Conservation (phyloP, 2,797 vertebrate species). For the Enteromius paludinosus region DNA sequence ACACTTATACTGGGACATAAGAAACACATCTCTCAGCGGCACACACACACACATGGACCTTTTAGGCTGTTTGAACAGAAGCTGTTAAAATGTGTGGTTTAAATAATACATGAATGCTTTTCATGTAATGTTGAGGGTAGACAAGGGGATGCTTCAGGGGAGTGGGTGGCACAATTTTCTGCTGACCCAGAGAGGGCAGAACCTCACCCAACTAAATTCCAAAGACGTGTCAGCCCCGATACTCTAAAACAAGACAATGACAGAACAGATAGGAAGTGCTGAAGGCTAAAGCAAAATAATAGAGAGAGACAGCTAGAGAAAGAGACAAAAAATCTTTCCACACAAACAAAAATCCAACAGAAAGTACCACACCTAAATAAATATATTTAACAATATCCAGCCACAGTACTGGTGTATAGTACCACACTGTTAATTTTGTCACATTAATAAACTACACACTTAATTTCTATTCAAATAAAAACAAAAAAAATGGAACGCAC, state of each 20-base stretch:
- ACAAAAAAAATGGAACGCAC: neutral
- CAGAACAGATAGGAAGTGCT: slow-evolving; percentile 59
- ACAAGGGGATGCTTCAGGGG: neutral
- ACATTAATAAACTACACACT: neutral
- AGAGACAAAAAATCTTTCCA: slow-evolving; percentile 68
- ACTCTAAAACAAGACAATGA: slow-evolving; percentile 59
- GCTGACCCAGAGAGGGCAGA: slow-evolving; percentile 1
- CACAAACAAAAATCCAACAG: slow-evolving; percentile 56
- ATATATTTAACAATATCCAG: neutral
- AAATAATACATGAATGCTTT: slow-evolving; percentile 75
- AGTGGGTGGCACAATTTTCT: slow-evolving; percentile 16
- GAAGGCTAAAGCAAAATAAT: slow-evolving; percentile 37
- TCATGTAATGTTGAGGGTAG: slow-evolving; percentile 49
- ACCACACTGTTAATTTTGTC: neutral
- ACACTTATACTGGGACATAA: neutral
- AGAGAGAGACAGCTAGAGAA: slow-evolving; percentile 38
- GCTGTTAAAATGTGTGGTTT: slow-evolving; percentile 56
- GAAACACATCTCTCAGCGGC: slow-evolving; percentile 37
- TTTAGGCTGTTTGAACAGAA: slow-evolving; percentile 64
- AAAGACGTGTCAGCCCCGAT: slow-evolving; percentile 12
- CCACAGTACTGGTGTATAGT: neutral
- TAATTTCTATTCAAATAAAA: neutral
- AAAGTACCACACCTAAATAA: neutral
- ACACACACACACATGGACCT: slow-evolving; percentile 49
- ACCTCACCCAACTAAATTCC: slow-evolving; percentile 15